A percentile compares a stretch with the other conserved stretches of the same genome.
Conservation (phyloP, 2,888 invertebrate genomes). For the Auanema freiburgensis region DNA sequence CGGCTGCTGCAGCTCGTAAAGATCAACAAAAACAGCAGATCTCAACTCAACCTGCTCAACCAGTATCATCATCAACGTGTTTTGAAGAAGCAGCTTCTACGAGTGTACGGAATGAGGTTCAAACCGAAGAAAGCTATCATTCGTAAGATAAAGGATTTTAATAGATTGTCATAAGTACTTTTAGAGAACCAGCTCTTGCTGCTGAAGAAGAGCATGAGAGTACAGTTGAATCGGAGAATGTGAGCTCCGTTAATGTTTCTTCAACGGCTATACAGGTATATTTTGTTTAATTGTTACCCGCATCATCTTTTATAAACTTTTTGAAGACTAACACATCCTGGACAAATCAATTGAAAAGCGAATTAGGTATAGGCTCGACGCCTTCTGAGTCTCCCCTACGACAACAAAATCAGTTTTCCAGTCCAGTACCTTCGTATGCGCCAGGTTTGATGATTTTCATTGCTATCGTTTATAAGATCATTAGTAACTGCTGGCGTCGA, state of each 20-base stretch:
- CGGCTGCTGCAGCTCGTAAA: conserved; percentile 38
- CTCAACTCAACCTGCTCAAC: conserved; percentile 15
- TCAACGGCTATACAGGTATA: background rate
- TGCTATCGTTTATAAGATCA: conserved; percentile 1
- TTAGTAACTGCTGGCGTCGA: conserved; percentile 28
- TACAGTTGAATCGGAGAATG: conserved; percentile 7
- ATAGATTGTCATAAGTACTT: no score
- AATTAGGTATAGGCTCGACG: conserved; percentile 50
- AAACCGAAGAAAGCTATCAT: no score
- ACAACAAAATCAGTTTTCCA: conserved; percentile 2
- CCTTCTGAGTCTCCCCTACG: conserved; percentile 8
- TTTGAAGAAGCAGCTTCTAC: background rate
- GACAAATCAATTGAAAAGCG: conserved; percentile 53
- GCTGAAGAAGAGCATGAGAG: conserved; percentile 18
- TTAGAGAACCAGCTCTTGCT: conserved; percentile 16
- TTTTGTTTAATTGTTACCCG: background rate
- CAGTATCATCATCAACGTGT: no score
- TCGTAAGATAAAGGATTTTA: no score
- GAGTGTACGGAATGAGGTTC: background rate
- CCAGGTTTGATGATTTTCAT: conserved; percentile 20
- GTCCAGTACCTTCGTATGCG: conserved; percentile 14
- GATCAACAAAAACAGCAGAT: conserved; percentile 33
- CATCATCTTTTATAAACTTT: background rate
- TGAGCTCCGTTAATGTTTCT: background rate
- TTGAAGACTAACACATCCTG: conserved; percentile 32